Percentiles rank a stretch among this genome's conserved stretches.
Conservation (phyloP, 2,888 invertebrate genomes). For the Catocala nupta region DNA sequence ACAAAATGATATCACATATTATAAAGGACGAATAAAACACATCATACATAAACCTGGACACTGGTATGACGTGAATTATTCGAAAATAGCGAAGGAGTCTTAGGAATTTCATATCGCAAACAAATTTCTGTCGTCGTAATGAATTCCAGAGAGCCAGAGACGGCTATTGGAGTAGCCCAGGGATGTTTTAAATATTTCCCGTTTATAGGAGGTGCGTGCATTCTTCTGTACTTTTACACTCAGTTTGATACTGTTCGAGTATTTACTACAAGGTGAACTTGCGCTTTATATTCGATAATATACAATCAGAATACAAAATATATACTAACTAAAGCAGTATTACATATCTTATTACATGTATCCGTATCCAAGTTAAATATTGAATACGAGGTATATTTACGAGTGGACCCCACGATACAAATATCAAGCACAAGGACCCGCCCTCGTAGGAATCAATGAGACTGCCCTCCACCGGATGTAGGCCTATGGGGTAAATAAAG, state of each 20-base stretch:
- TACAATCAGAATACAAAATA: too few relatives aligned
- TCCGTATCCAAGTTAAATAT: conserved; percentile 56
- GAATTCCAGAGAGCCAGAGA: conserved; percentile 66
- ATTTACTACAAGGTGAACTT: conserved; percentile 12
- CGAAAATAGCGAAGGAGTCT: conserved; percentile 62
- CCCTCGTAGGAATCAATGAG: conserved; percentile 71
- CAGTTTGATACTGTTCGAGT: conserved; percentile 26
- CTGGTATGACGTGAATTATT: conserved; percentile 60
- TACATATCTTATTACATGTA: conserved; percentile 17
- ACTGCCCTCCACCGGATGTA: conserved; percentile 72
- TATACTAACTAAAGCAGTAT: not conserved
- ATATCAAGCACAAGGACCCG: conserved; percentile 62
- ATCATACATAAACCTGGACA: conserved; percentile 49
- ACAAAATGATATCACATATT: conserved; percentile 1
- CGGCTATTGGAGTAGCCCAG: conserved; percentile 47
- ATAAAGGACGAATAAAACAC: conserved; percentile 34
- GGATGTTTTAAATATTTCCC: conserved; percentile 46
- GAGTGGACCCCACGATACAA: conserved; percentile 61
- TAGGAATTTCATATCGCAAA: conserved; percentile 80
- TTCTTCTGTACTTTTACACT: conserved; percentile 26
- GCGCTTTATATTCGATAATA: too few relatives aligned
- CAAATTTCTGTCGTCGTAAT: conserved; percentile 74
- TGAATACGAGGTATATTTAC: conserved; percentile 71
- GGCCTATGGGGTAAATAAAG: conserved; percentile 76
- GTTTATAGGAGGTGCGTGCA: conserved; percentile 40